phyloP scores from a whole-genome alignment of 2,797 vertebrate species.

The Danio albolineatus region DNA sequence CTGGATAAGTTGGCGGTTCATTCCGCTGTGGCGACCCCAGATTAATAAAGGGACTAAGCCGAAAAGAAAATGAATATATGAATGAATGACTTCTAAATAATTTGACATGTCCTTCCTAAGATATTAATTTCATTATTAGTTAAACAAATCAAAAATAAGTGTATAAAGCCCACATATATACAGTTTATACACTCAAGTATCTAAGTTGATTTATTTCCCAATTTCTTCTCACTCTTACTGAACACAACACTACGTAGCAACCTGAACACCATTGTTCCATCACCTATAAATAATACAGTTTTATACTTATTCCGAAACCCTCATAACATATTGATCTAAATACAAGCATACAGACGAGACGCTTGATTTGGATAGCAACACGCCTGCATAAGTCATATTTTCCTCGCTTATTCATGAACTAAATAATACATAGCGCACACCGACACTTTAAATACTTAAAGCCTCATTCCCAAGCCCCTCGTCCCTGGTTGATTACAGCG shows the following conservation, averaged over 20 bases:
- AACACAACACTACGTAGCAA: not conserved
- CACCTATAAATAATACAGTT: constrained; percentile 27
- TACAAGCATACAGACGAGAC: constrained; percentile 18
- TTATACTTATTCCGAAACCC: constrained; percentile 22
- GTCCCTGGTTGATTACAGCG: constrained; percentile 48
- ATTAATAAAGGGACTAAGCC: too few species aligned
- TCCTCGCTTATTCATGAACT: constrained; percentile 73
- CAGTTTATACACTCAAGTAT: not conserved
- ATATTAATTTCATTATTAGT: too few species aligned
- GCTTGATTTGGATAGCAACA: constrained; percentile 39
- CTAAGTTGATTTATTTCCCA: not conserved
- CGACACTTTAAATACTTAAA: constrained; percentile 72
- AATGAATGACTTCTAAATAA: too few species aligned
- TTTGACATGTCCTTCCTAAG: too few species aligned
- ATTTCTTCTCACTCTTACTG: too few species aligned
- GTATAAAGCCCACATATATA: too few species aligned
- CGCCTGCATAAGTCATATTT: constrained; percentile 52
- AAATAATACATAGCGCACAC: constrained; percentile 76
- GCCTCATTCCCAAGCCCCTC: constrained; percentile 45
- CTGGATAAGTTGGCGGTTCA: too few species aligned
- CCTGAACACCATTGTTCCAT: constrained; percentile 32
- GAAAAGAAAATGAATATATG: too few species aligned
- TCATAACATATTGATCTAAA: constrained; percentile 47
- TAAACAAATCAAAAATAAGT: not conserved
- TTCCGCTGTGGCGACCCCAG: too few species aligned